Evolutionary conservation across 1,140 invertebrate species (phyloP).

Genomic region (Luehdorfia chinensis): DNA sequence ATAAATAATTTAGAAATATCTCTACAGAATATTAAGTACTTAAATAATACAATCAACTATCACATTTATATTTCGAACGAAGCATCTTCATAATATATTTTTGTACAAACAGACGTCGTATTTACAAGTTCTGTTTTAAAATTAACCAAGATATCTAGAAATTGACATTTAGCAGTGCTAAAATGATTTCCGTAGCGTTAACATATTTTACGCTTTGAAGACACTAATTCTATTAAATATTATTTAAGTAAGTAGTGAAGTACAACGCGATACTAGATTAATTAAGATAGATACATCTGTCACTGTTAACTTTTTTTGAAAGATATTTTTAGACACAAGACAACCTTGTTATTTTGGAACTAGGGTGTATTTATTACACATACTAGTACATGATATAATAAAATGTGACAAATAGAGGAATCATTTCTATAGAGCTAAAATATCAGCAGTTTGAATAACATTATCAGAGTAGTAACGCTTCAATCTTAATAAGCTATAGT

Average conservation of each 20-base stretch:
- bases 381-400: too few relatives aligned
- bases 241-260: conserved; percentile 47
- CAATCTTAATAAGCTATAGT: too few relatives aligned
- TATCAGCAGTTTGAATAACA: too few relatives aligned
- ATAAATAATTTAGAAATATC: conserved; percentile 75
- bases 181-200: background rate
- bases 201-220: conserved; percentile 19
- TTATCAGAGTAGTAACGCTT: too few relatives aligned
- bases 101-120: conserved; percentile 54
- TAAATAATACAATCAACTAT: conserved; percentile 72
- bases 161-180: conserved; percentile 11
- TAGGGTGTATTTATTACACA: too few relatives aligned
- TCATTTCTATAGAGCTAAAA: too few relatives aligned
- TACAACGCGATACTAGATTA: conserved; percentile 46
- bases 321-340: too few relatives aligned
- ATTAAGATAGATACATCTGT: conserved; percentile 46
- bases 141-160: background rate
- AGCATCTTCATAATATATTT: conserved; percentile 48
- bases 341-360: too few relatives aligned
- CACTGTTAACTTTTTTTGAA: conserved; percentile 17
- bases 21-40: conserved; percentile 73
- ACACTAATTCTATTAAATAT: conserved; percentile 34
- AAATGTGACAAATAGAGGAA: too few relatives aligned
- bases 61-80: conserved; percentile 69
- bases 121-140: conserved; percentile 4